These are phyloP conservation scores for Pyxicephalus adspersus DNA, from an alignment of 2,113 vertebrate species.

Conservation along the genomic window DNA sequence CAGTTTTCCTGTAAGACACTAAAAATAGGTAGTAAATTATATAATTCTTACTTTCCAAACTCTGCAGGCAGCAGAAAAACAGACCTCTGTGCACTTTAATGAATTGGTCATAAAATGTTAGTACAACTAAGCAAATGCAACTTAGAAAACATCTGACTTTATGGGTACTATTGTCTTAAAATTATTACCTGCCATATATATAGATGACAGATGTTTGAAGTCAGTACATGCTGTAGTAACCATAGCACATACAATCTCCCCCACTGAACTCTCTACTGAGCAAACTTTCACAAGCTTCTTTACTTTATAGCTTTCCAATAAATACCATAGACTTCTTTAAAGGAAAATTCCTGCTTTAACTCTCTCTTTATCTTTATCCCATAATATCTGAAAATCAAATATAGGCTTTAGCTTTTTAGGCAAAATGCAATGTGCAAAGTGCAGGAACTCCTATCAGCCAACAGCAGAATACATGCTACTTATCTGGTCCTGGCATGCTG, in stretches of 20 bases:
- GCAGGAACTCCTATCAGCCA: no score
- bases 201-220: background rate
- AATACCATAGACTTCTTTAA: conserved; percentile 3
- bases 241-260: background rate
- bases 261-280: background rate
- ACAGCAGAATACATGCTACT: no score
- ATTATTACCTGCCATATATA: conserved; percentile 1
- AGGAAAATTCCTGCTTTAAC: no score
- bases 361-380: no score
- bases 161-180: background rate
- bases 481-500: no score
- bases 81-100: conserved; percentile 17
- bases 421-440: no score
- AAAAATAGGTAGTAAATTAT: background rate
- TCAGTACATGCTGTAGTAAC: conserved; percentile 7
- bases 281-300: background rate
- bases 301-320: conserved; percentile 13
- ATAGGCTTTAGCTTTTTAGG: no score
- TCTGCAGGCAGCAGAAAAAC: background rate
- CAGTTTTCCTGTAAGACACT: background rate
- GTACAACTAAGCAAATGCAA: background rate
- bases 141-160: conserved; percentile 11
- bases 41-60: background rate
- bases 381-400: no score
- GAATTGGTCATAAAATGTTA: conserved; percentile 3